Conservation (phyloP, 2,113 vertebrate species). For the Gambusia holbrooki region DNA sequence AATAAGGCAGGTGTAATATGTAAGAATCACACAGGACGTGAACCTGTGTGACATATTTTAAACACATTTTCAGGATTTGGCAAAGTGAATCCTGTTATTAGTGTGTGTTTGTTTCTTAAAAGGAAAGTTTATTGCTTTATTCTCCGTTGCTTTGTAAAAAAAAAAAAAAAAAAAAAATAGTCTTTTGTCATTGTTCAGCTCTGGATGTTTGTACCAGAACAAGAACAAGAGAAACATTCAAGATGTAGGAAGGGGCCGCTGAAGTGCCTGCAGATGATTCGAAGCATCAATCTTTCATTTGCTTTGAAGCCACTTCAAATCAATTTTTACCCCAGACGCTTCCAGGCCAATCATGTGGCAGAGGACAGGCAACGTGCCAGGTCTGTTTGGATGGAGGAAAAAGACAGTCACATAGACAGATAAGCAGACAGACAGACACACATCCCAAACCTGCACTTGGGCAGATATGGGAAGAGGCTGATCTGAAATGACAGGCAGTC, state of each 20-base stretch:
- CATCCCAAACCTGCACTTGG: conserved; percentile 63
- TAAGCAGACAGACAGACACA: conserved; percentile 61
- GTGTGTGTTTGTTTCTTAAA: conserved; percentile 69
- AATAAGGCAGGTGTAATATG: not conserved
- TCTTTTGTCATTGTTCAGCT: conserved; percentile 39
- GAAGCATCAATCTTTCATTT: conserved; percentile 80
- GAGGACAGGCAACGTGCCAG: conserved; percentile 70
- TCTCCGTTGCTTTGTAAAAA: not conserved
- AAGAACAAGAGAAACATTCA: conserved; percentile 55
- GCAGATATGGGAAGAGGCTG: conserved; percentile 64
- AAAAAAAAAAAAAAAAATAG: not conserved
- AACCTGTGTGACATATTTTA: not conserved
- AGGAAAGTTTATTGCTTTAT: conserved; percentile 53
- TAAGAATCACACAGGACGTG: not conserved
- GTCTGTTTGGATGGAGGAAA: conserved; percentile 58
- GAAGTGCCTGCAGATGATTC: conserved; percentile 68
- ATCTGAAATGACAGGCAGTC: conserved; percentile 71
- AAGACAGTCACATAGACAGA: conserved; percentile 47
- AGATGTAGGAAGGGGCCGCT: conserved; percentile 58
- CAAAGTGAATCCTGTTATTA: not conserved
- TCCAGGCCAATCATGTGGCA: conserved; percentile 79
- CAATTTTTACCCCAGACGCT: conserved; percentile 76
- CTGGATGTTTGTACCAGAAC: conserved; percentile 41
- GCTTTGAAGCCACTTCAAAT: conserved; percentile 80
- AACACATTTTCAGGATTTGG: not conserved